Base-by-base conservation (phyloP, 1,140 invertebrate genomes). In the Danaus plexippus region DNA sequence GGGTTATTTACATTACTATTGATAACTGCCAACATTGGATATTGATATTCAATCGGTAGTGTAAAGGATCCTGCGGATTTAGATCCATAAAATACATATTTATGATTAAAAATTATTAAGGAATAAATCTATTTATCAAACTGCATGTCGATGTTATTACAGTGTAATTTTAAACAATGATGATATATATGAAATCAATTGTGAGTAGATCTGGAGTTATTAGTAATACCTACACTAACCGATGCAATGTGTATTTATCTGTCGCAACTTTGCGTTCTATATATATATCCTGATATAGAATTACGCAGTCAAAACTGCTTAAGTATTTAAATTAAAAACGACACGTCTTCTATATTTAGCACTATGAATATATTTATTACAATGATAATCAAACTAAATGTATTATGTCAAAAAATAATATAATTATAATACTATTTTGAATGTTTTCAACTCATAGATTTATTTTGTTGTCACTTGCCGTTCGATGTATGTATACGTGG, bases 401-500 rank as follows among this genome's bases (percentile, higher is more conserved):
- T 52, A 54, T 54, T 12, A 46, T 15, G 15, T 9, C 13, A 54
- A 10, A 54, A 10, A n/a, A 52, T 32, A 2, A 46, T 54, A 54
- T 1, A 42, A 43, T 18, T n/a, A 40, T 40, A 10, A 13, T 57
- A 50, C 9, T 56, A 47, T 54, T 61, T 60, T 65, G 52, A 59
- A 65, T 65, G 63, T 65, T 65, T 65, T 54, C 46, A 61, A 51
- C 55, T 58, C 53, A 57, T 56, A 56, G 52, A 59, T 61, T 55
- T 65, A 61, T 65, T 65, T 56, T 55, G 59, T 65, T 65, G 59
- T 65, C 63, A 58, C 56, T 57, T 22, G 48, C 56, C 57, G 44
- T 51, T 55, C 52, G 40, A 55, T 61, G 42, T 55, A 57, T 64
- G 63, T 64, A 64, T 64, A 64, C 59, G 63, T 64, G 55, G 52